Conservation (phyloP, 1,140 invertebrate species). For the Artemia franciscana region DNA sequence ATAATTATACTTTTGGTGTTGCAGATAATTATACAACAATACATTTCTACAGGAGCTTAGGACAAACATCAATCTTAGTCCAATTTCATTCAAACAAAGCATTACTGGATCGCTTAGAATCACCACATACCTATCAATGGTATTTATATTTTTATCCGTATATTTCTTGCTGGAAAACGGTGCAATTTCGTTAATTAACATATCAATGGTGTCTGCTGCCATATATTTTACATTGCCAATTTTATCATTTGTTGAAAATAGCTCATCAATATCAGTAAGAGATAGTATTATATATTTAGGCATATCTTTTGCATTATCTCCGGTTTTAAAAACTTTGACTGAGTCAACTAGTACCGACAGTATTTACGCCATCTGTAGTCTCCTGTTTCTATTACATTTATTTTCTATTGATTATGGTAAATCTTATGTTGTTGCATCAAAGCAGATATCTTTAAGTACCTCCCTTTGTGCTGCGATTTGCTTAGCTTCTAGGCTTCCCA, state of each 20-base stretch:
- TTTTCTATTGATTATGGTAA: slow-evolving; percentile 78
- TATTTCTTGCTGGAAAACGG: slow-evolving; percentile 9
- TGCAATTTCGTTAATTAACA: slow-evolving; percentile 7
- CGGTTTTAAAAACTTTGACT: slow-evolving; percentile 77
- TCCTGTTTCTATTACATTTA: slow-evolving; percentile 68
- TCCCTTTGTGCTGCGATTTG: slow-evolving; percentile 82
- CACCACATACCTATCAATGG: slow-evolving; percentile 1
- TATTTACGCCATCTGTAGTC: slow-evolving; percentile 68
- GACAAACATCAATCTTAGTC: slow-evolving; percentile 53
- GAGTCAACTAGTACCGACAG: slow-evolving; percentile 90
- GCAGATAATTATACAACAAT: slow-evolving; percentile 75
- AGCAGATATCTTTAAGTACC: slow-evolving; percentile 59
- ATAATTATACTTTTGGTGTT: no score
- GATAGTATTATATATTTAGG: slow-evolving; percentile 38
- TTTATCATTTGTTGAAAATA: slow-evolving; percentile 17
- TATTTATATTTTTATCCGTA: slow-evolving; percentile 11
- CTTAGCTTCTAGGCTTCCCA: slow-evolving; percentile 64
- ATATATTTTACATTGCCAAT: slow-evolving; percentile 8
- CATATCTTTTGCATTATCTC: slow-evolving; percentile 63
- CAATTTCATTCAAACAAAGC: slow-evolving; percentile 38
- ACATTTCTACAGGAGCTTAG: slow-evolving; percentile 58
- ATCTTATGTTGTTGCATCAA: slow-evolving; percentile 48
- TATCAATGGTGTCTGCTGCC: not conserved
- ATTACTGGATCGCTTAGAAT: slow-evolving; percentile 31
- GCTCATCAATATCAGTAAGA: not conserved